Conservation (phyloP, 2,888 invertebrate genomes). For the Plagodis dolabraria region DNA sequence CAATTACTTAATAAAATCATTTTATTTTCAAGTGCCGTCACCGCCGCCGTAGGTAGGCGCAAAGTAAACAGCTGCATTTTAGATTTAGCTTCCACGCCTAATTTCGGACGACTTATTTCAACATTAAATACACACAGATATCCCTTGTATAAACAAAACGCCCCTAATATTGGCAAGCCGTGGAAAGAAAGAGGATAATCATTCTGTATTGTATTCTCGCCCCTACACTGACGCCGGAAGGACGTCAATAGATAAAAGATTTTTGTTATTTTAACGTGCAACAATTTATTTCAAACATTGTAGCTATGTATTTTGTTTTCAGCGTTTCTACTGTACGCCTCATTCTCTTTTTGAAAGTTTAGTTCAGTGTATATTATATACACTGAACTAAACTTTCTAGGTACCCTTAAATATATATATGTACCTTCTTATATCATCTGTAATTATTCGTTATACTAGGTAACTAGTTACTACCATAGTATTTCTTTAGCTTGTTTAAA, state of each 20-base stretch:
- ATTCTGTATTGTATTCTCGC: conserved; percentile 25
- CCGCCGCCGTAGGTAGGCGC: conserved; percentile 23
- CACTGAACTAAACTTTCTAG: too few species aligned
- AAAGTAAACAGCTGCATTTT: conserved; percentile 78
- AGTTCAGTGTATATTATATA: too few species aligned
- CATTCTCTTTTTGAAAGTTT: too few species aligned
- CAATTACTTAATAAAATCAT: background rate
- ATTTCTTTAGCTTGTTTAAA: too few species aligned
- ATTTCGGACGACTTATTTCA: conserved; percentile 83
- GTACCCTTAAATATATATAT: too few species aligned
- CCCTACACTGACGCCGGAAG: conserved; percentile 16
- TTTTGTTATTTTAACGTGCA: conserved; percentile 55
- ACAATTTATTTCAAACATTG: conserved; percentile 19
- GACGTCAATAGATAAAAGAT: conserved; percentile 39
- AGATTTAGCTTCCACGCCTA: conserved; percentile 81
- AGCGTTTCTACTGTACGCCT: too few species aligned
- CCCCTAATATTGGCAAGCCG: conserved; percentile 71
- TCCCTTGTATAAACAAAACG: conserved; percentile 80
- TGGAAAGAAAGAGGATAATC: conserved; percentile 60
- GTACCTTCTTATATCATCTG: too few species aligned
- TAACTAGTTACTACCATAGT: too few species aligned
- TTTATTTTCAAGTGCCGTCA: conserved; percentile 23
- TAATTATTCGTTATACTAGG: too few species aligned
- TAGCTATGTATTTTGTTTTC: conserved; percentile 34
- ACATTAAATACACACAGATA: conserved; percentile 83